Conservation (phyloP, 2,797 vertebrate species). For the Epinephelus awoara region DNA sequence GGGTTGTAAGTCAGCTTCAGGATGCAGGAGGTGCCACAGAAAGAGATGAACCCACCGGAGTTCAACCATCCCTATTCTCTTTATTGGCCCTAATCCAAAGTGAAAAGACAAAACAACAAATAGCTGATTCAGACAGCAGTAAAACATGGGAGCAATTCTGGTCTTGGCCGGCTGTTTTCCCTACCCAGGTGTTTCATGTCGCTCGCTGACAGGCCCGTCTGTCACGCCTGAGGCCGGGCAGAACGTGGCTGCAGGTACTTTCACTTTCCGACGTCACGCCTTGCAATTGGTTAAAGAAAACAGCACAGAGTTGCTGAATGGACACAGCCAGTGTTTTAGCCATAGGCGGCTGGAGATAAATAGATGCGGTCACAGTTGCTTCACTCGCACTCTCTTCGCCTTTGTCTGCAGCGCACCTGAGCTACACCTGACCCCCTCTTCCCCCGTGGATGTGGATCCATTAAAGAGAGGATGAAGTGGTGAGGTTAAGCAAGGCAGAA, state of each 20-base stretch:
- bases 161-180: constrained; percentile 55
- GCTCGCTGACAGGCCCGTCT: constrained; percentile 61
- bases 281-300: constrained; percentile 75
- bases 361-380: constrained; percentile 70
- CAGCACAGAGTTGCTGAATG: constrained; percentile 49
- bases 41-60: constrained; percentile 50
- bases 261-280: constrained; percentile 77
- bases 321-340: constrained; percentile 54
- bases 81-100: constrained; percentile 56
- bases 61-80: constrained; percentile 55
- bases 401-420: constrained; percentile 79
- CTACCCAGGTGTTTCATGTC: constrained; percentile 72
- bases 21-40: constrained; percentile 47
- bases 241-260: constrained; percentile 81
- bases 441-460: constrained; percentile 32
- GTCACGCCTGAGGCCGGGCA: constrained; percentile 68
- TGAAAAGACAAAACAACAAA: constrained; percentile 70
- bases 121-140: constrained; percentile 58
- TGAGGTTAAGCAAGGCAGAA: constrained; percentile 51
- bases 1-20: constrained; percentile 35
- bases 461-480: constrained; percentile 50
- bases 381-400: constrained; percentile 48
- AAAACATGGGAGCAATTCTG: constrained; percentile 46
- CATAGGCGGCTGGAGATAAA: constrained; percentile 65
- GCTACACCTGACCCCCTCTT: constrained; percentile 58